Conservation (phyloP, 2,797 vertebrate species). For the Muraenolepis orangiensis region DNA sequence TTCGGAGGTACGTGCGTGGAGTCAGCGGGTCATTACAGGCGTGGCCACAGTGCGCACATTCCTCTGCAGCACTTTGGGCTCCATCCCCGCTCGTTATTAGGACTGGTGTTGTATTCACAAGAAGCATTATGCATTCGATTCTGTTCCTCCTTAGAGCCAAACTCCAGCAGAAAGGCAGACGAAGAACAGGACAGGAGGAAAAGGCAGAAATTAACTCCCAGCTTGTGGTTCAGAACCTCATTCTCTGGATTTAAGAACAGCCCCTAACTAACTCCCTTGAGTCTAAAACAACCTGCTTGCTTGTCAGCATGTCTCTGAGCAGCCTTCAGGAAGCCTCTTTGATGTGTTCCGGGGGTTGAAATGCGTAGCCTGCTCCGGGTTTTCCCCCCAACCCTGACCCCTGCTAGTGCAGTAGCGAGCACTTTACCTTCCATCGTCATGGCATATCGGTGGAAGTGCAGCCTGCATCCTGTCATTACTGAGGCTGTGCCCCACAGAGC, state of each 20-base stretch:
- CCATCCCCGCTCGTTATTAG: neutral
- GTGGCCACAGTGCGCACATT: neutral
- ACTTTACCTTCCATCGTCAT: neutral
- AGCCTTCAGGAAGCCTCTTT: neutral
- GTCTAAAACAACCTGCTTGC: neutral
- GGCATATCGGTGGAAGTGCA: neutral
- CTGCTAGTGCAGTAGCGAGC: neutral
- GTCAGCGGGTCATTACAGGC: no score
- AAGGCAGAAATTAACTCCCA: neutral
- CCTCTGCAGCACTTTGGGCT: neutral
- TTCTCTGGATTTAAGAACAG: neutral
- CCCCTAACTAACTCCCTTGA: neutral
- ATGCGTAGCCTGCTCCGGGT: neutral
- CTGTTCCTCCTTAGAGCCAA: neutral
- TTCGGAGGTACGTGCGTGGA: conserved; percentile 85
- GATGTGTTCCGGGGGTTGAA: neutral
- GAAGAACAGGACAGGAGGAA: neutral
- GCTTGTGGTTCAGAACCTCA: neutral
- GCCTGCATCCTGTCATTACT: neutral
- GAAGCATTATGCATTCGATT: neutral
- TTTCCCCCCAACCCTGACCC: neutral
- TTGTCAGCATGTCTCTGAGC: neutral
- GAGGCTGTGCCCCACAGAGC: neutral
- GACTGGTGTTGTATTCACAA: neutral
- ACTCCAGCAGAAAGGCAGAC: neutral